These are phyloP conservation scores for Mionectes olivaceus DNA, from an alignment of 2,797 vertebrate genomes.

Conservation along the genomic window DNA sequence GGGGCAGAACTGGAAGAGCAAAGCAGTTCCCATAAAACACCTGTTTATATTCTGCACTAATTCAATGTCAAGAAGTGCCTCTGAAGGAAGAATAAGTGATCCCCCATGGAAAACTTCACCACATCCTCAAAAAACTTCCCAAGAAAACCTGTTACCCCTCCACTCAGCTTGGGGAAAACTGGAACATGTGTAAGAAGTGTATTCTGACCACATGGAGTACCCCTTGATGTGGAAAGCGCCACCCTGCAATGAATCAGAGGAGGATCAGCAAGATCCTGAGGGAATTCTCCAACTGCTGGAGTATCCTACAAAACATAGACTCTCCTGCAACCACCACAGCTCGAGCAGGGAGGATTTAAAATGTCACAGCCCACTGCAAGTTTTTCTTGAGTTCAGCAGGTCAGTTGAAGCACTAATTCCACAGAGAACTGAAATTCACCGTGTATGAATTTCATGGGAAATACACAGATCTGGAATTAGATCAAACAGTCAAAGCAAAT, in stretches of 20 bases:
- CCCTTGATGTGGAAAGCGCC: neutral
- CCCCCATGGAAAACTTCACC: neutral
- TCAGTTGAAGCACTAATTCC: neutral
- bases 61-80: neutral
- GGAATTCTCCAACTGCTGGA: neutral
- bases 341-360: neutral
- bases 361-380: neutral
- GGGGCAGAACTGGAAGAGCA: neutral
- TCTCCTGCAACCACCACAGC: neutral
- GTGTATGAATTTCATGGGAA: neutral
- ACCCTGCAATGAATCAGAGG: neutral
- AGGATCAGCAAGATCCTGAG: neutral
- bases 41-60: neutral
- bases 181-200: neutral
- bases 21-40: neutral
- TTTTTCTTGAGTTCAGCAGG: neutral
- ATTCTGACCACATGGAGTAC: neutral
- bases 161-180: neutral
- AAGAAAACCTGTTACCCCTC: neutral
- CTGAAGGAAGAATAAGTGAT: neutral
- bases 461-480: neutral
- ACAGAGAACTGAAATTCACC: neutral
- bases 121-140: neutral
- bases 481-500: neutral
- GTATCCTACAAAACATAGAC: neutral